phyloP scores from a whole-genome alignment of 2,797 vertebrate species.

The Cheirogaleus major region DNA sequence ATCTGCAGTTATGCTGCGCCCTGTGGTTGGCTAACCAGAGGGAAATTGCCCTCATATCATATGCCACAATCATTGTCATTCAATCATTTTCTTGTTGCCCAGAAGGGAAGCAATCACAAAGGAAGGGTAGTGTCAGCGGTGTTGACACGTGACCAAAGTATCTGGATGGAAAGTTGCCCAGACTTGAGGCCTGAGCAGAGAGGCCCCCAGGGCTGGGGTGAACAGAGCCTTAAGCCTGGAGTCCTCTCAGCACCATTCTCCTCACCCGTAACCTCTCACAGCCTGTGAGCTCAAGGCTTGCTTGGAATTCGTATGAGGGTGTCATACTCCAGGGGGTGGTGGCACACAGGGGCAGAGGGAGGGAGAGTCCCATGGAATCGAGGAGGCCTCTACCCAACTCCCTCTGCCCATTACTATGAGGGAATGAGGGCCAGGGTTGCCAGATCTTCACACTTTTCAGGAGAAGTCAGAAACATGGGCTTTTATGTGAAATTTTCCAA shows the following conservation, averaged over 20 bases:
- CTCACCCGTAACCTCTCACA: not conserved
- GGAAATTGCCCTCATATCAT: not conserved
- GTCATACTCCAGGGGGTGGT: rapidly evolving
- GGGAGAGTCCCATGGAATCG: no score
- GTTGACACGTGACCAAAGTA: rapidly evolving
- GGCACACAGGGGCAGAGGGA: rapidly evolving
- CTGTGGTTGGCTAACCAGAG: not conserved
- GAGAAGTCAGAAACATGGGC: not conserved
- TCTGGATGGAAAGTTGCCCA: not conserved
- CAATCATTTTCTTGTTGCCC: not conserved
- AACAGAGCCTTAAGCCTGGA: not conserved
- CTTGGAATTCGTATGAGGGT: not conserved
- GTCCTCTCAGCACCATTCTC: not conserved
- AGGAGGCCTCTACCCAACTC: not conserved
- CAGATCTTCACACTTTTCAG: not conserved
- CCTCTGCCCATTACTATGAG: not conserved
- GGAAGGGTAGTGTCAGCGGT: not conserved
- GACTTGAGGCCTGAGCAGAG: not conserved
- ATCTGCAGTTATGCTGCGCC: not conserved
- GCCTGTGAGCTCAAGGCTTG: not conserved
- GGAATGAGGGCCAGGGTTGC: not conserved
- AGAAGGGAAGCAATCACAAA: not conserved
- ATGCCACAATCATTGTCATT: not conserved
- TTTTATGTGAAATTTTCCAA: not conserved
- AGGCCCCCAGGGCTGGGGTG: not conserved